Evolutionary conservation across 2,113 vertebrate species (phyloP).

Genomic region (Bolborhynchus lineola): DNA sequence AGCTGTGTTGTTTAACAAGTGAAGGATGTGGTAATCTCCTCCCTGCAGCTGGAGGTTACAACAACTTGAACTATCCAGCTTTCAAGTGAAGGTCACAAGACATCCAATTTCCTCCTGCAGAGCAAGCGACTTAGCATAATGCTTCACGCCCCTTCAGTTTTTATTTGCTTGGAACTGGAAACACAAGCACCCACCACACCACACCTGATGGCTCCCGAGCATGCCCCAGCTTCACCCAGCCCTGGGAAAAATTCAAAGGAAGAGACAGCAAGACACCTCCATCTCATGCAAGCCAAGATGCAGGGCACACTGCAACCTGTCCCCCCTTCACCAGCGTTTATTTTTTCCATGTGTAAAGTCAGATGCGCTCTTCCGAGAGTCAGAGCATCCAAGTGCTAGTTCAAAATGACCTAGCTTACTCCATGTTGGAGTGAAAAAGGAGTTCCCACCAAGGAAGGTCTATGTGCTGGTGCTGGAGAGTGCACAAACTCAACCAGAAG

Average conservation of each 20-base stretch:
- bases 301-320: not conserved
- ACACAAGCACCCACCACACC: not conserved
- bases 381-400: not conserved
- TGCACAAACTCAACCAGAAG: not conserved
- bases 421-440: accelerated
- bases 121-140: not conserved
- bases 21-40: conserved; percentile 2
- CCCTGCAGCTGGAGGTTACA: conserved; percentile 25
- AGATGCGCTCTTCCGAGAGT: not conserved
- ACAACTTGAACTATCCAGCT: conserved; percentile 31
- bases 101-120: not conserved
- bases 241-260: not conserved
- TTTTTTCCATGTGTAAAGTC: not conserved
- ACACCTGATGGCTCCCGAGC: not conserved
- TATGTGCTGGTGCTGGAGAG: not conserved
- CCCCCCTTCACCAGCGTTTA: not conserved
- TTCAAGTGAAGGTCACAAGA: conserved; percentile 21
- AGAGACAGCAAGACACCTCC: not conserved
- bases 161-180: not conserved
- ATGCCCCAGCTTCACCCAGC: not conserved
- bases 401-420: not conserved
- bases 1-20: not conserved
- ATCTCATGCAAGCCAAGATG: accelerated
- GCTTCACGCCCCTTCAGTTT: not conserved
- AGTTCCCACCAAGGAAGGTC: not conserved